Base-by-base conservation (phyloP, 1,140 invertebrate species). In the Ephestia elutella region DNA sequence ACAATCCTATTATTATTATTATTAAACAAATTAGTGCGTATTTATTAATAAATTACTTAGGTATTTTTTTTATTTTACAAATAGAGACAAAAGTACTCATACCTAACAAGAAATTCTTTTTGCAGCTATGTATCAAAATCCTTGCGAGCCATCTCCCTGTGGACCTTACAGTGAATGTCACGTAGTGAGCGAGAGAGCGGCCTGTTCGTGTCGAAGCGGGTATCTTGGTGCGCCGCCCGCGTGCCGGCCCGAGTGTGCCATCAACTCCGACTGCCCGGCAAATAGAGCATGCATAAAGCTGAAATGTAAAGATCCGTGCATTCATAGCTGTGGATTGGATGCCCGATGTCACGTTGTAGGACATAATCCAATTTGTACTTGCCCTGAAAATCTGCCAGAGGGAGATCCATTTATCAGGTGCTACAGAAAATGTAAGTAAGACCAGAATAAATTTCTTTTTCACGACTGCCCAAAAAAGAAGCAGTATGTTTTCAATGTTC, bases 361-460 rank as follows among this genome's bases (percentile, higher is more conserved):
- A 71, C 96, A 97, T 74, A 95, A 95, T 79, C 95, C 95, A 0
- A 94, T 96, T 53, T 97, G 96, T 66, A 94, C 93, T 56, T 97
- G 96, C 79, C 92, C 94, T 55, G 90, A 91, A 32, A 91, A 92
- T 15, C 92, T 91, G 56, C 90, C 92, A 1, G 85, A 87, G 65
- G 95, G 95, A n/a, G 95, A 96, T 92, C 95, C 96, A 20, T 96
- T 96, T 70, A 91, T 93, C 3, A 89, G 92, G 71, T 97, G 96
- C 73, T 80, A 89, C 18, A 91, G 91, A 72, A 92, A 92, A 89
- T 90, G 94, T 94, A 90, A 92, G 90, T 86, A 59, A 49, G 21
- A 25, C 21, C n/a, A n/a, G n/a, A n/a, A n/a, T n/a, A n/a, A n/a
- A n/a, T n/a, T n/a, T n/a, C n/a, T n/a, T n/a, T n/a, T n/a, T n/a